Evolutionary conservation across 2,797 vertebrate species (phyloP).

Genomic region (Epinephelus awoara): DNA sequence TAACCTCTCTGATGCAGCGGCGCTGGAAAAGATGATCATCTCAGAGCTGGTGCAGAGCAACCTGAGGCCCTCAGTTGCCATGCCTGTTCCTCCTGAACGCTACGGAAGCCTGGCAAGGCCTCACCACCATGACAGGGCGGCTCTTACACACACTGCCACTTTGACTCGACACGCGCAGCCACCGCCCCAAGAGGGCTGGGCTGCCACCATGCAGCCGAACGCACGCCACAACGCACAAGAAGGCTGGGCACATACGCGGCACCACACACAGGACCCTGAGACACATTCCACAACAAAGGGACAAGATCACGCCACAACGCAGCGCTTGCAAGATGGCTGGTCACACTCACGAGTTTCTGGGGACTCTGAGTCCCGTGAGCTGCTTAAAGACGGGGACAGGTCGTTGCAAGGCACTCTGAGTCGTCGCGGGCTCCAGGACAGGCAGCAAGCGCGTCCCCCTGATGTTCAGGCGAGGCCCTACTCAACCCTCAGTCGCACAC

Average conservation of each 20-base stretch:
- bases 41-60: conserved; percentile 96
- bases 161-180: conserved; percentile 76
- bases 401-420: conserved; percentile 79
- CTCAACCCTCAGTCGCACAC: conserved; percentile 79
- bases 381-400: conserved; percentile 82
- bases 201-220: conserved; percentile 74
- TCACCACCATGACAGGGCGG: conserved; percentile 70
- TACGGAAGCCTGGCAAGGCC: conserved; percentile 83
- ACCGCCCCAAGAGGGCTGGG: conserved; percentile 78
- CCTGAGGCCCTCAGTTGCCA: conserved; percentile 81
- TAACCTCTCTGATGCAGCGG: conserved; percentile 91
- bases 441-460: conserved; percentile 75
- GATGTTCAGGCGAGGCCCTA: conserved; percentile 82
- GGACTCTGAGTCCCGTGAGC: conserved; percentile 70
- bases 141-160: conserved; percentile 77
- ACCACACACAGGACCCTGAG: conserved; percentile 73
- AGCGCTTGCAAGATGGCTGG: conserved; percentile 80
- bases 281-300: conserved; percentile 62
- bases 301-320: conserved; percentile 74
- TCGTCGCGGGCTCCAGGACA: conserved; percentile 78
- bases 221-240: conserved; percentile 72
- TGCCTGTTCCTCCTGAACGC: conserved; percentile 83
- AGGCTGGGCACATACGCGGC: conserved; percentile 73
- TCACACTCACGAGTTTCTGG: conserved; percentile 63
- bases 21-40: conserved; percentile 96